Evolutionary conservation across 1,140 invertebrate genomes (phyloP).

Genomic region (Lucilia sericata): DNA sequence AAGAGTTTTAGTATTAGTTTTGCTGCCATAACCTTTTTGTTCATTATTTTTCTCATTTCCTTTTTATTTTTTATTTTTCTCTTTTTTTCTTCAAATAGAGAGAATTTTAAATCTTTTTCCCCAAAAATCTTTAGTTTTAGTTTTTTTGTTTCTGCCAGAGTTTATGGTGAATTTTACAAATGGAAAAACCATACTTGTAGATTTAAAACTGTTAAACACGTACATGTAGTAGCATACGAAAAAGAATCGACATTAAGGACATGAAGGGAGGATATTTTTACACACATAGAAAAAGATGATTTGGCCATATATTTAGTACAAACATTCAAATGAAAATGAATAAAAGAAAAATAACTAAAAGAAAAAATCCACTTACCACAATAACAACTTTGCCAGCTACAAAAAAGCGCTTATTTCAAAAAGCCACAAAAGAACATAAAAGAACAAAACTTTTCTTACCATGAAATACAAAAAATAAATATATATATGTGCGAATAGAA

Average conservation of each 20-base stretch:
- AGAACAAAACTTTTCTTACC: neutral
- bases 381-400: constrained; percentile 22
- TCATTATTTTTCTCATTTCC: no score
- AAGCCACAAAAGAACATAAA: constrained; percentile 6
- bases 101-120: neutral
- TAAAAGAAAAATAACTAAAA: constrained; percentile 10
- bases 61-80: no score
- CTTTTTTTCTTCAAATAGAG: no score
- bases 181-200: constrained; percentile 31
- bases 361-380: constrained; percentile 34
- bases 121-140: neutral
- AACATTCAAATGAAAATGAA: neutral
- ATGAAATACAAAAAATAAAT: no score
- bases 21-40: no score
- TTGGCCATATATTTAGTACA: neutral
- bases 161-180: neutral
- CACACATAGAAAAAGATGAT: constrained; percentile 15
- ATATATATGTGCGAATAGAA: no score
- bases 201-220: constrained; percentile 39
- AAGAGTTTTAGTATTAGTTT: no score
- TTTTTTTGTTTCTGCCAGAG: no score
- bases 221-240: neutral
- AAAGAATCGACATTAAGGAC: constrained; percentile 24
- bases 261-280: neutral
- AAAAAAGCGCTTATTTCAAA: constrained; percentile 31